Conservation (phyloP, 2,797 vertebrate species). For the Pyrocephalus nanus region DNA sequence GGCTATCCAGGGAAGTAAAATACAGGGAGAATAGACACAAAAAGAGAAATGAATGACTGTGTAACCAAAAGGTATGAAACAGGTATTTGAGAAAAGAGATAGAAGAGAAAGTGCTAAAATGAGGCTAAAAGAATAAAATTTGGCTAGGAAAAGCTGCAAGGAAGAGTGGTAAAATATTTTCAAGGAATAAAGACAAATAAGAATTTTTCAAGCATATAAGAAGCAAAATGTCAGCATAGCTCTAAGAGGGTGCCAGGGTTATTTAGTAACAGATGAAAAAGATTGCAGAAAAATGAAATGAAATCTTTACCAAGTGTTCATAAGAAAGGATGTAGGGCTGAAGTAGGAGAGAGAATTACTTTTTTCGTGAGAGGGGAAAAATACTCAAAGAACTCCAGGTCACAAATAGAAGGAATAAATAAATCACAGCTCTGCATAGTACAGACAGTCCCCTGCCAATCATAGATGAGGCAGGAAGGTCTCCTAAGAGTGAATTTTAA, state of each 20-base stretch:
- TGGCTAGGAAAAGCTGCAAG: background rate
- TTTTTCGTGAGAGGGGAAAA: background rate
- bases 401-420: constrained; percentile 16
- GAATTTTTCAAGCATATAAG: constrained; percentile 14
- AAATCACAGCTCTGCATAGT: constrained; percentile 21
- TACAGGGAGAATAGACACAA: background rate
- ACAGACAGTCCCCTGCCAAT: background rate
- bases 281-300: constrained; percentile 50
- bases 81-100: background rate
- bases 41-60: background rate
- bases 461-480: background rate
- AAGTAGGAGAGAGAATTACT: constrained; percentile 41
- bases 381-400: background rate
- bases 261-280: constrained; percentile 43
- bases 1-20: background rate
- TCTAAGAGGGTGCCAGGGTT: constrained; percentile 5
- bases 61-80: background rate
- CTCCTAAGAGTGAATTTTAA: constrained; percentile 16
- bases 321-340: constrained; percentile 11
- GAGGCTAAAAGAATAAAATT: background rate
- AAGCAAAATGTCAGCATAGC: constrained; percentile 37
- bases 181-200: constrained; percentile 41
- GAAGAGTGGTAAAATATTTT: background rate
- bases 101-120: background rate
- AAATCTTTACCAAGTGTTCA: constrained; percentile 50